Percentiles rank a stretch among this genome's conserved stretches.
phyloP scores from a whole-genome alignment of 2,797 vertebrate species.

The Ctenopoma multispine region DNA sequence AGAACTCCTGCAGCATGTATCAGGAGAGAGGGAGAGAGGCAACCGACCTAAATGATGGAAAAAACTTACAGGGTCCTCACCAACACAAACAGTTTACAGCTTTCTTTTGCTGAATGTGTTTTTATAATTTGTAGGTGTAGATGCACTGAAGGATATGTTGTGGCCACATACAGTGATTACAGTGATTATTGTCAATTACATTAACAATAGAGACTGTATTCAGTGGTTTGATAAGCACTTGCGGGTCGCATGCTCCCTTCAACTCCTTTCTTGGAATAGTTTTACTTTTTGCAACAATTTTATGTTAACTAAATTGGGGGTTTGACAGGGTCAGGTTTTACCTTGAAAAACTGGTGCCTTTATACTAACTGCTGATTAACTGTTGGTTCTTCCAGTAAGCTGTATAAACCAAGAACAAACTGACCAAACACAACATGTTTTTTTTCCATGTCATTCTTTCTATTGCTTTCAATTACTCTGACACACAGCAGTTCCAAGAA shows the following conservation, averaged over 20 bases:
- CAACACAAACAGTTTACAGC: conserved; percentile 43
- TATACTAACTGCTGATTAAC: conserved; percentile 12
- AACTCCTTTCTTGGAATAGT: conserved; percentile 21
- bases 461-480: conserved; percentile 25
- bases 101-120: conserved; percentile 33
- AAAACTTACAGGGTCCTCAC: conserved; percentile 34
- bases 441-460: conserved; percentile 41
- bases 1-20: conserved; percentile 80
- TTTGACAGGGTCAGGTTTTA: conserved; percentile 30
- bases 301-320: conserved; percentile 7
- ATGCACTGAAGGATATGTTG: conserved; percentile 41
- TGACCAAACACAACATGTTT: conserved; percentile 36
- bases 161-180: conserved; percentile 39
- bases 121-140: conserved; percentile 43
- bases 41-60: conserved; percentile 64
- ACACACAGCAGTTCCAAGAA: conserved; percentile 66
- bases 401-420: conserved; percentile 32
- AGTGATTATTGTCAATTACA: conserved; percentile 71
- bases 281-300: conserved; percentile 13
- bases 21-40: conserved; percentile 47
- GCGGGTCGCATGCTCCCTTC: conserved; percentile 41
- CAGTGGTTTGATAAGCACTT: conserved; percentile 48
- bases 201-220: conserved; percentile 38
- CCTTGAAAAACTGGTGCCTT: conserved; percentile 22
- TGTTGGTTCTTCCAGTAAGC: conserved; percentile 31